Evolutionary conservation across 2,113 vertebrate genomes (phyloP).

Genomic region (Gracilinanus agilis): DNA sequence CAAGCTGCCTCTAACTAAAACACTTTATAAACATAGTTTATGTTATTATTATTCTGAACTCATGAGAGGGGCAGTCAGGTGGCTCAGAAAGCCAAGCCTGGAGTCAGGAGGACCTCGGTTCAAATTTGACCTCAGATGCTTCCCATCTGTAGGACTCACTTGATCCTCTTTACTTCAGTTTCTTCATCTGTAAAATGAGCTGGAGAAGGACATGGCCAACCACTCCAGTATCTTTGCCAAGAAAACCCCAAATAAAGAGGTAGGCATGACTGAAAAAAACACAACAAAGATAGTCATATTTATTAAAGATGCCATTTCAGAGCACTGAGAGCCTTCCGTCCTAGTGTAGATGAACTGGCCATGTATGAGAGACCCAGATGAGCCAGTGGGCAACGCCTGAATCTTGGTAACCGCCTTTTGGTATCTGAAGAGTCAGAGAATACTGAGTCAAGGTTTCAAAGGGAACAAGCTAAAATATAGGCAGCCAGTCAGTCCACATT

Average conservation of each 20-base stretch:
- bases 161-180: no score
- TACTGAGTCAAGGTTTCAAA: background rate
- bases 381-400: background rate
- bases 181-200: no score
- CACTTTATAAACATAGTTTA: background rate
- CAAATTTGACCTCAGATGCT: no score
- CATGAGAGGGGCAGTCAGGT: no score
- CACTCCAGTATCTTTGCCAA: no score
- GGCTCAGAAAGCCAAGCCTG: no score
- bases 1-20: background rate
- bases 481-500: background rate
- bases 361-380: background rate
- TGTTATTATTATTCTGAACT: background rate
- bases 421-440: background rate
- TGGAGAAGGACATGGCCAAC: no score
- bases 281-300: background rate
- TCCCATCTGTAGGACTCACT: no score
- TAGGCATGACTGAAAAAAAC: no score
- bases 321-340: background rate
- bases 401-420: background rate
- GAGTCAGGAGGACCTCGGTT: no score
- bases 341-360: background rate
- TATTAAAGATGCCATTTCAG: background rate
- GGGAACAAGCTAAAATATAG: background rate
- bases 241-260: no score